These are phyloP conservation scores for Dione juno DNA, from an alignment of 2,888 invertebrate species.

Conservation along the genomic window DNA sequence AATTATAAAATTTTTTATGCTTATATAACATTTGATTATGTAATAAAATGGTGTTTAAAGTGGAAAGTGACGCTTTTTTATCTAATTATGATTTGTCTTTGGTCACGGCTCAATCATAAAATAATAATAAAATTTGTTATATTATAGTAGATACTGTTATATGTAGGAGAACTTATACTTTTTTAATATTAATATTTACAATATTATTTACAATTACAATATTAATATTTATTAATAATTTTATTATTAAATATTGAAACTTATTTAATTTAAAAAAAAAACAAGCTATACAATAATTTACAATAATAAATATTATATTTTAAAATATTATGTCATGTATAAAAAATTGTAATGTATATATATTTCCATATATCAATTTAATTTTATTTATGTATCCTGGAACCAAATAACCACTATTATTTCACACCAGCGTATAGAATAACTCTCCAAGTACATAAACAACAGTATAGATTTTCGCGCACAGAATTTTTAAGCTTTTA, in stretches of 20 bases:
- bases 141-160: no score
- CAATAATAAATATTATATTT: neutral
- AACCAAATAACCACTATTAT: neutral
- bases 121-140: no score
- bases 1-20: slow-evolving; percentile 13
- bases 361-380: neutral
- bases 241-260: no score
- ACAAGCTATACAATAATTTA: neutral
- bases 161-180: no score
- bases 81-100: neutral
- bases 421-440: neutral
- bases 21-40: neutral
- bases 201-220: no score
- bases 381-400: neutral
- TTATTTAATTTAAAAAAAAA: no score
- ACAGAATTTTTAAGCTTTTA: slow-evolving; percentile 44
- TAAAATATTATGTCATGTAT: neutral
- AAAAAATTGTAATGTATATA: no score
- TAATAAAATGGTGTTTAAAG: slow-evolving; percentile 14
- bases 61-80: neutral
- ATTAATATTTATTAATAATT: no score
- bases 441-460: slow-evolving; percentile 18
- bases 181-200: no score
- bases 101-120: no score
- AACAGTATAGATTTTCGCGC: slow-evolving; percentile 30